phyloP scores from a whole-genome alignment of 2,113 vertebrate species.

The Eulemur macaco region DNA sequence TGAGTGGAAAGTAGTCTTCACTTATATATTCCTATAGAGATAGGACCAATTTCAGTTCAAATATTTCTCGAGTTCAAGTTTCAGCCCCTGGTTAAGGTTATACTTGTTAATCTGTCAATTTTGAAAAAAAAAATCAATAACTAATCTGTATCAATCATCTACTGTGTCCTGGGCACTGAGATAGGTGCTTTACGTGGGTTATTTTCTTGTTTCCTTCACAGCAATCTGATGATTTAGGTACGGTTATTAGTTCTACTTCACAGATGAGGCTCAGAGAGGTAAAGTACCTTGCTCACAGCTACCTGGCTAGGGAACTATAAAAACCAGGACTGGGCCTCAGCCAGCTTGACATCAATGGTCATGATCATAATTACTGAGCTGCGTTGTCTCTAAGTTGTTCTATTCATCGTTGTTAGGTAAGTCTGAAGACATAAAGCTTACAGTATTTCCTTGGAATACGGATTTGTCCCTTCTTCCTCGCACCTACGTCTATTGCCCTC shows the following conservation, averaged over 20 bases:
- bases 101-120: neutral
- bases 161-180: neutral
- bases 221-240: neutral
- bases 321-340: neutral
- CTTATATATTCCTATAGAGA: neutral
- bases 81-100: constrained; percentile 10
- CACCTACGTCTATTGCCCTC: neutral
- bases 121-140: neutral
- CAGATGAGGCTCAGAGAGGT: neutral
- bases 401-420: neutral
- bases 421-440: neutral
- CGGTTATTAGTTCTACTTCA: neutral
- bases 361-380: neutral
- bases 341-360: neutral
- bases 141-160: neutral
- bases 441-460: neutral
- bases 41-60: neutral
- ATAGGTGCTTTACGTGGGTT: neutral
- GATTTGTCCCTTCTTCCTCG: neutral
- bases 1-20: neutral
- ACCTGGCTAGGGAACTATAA: neutral
- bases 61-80: constrained; percentile 41
- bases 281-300: neutral
- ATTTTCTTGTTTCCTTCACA: neutral
- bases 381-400: neutral